phyloP scores from a whole-genome alignment of 2,888 invertebrate genomes.

The Norana najaformis region DNA sequence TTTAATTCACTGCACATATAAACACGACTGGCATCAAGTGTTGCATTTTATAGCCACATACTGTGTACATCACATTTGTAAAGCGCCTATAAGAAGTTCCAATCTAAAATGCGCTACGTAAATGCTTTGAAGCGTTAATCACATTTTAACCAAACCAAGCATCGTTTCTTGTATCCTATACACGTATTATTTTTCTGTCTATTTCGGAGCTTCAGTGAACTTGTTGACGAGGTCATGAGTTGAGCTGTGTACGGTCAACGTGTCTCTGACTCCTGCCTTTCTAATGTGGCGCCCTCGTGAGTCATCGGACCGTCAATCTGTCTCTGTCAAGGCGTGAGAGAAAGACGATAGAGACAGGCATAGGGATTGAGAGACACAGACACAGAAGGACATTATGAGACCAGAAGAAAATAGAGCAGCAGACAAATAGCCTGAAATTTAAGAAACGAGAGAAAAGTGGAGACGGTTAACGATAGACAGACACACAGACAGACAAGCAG shows the following conservation, averaged over 20 bases:
- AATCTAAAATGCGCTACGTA: too few species aligned
- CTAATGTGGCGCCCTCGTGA: background rate
- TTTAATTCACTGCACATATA: too few species aligned
- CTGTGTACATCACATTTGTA: too few species aligned
- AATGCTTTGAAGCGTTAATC: too few species aligned
- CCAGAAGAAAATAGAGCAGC: background rate
- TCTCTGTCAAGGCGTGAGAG: background rate
- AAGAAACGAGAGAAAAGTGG: background rate
- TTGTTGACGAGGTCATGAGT: background rate
- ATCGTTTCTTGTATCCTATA: constrained; percentile 5
- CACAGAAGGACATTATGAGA: background rate
- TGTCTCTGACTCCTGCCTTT: background rate
- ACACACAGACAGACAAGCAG: background rate
- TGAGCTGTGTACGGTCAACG: background rate
- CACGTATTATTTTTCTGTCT: background rate
- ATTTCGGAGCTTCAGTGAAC: background rate
- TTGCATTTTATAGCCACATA: too few species aligned
- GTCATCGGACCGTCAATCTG: background rate
- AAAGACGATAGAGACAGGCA: background rate
- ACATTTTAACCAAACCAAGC: background rate
- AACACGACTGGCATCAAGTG: too few species aligned
- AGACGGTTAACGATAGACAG: background rate
- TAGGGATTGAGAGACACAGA: background rate
- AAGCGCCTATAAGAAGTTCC: too few species aligned
- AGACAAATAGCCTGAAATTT: background rate